Conservation (phyloP, 2,888 invertebrate species). For the Thyatira batis region DNA sequence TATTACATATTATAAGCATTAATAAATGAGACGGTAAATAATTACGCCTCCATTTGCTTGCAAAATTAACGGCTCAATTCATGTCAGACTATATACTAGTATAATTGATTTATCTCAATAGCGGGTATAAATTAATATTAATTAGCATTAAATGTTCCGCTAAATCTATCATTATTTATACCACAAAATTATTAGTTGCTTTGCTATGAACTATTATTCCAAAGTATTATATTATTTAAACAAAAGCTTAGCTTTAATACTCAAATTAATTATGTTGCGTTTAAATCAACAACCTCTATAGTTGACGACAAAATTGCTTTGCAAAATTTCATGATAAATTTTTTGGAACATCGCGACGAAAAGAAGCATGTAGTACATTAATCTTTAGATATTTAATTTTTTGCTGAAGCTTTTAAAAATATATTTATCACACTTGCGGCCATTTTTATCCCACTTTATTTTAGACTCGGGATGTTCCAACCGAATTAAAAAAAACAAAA, state of each 20-base stretch:
- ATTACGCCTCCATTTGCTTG: neutral
- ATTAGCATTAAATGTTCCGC: neutral
- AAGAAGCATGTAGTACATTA: neutral
- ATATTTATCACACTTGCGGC: slow-evolving; percentile 6
- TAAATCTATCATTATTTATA: neutral
- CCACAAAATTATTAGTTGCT: neutral
- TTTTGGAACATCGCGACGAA: neutral
- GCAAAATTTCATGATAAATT: neutral
- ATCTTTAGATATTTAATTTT: neutral
- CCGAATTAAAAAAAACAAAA: slow-evolving; percentile 22
- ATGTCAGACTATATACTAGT: neutral
- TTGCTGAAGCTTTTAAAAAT: neutral
- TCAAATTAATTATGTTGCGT: neutral
- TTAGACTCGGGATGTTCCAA: neutral
- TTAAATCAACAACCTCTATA: slow-evolving; percentile 16
- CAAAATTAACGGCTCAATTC: neutral
- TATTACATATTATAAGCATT: neutral
- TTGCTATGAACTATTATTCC: neutral
- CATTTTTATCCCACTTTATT: neutral
- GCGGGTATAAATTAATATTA: neutral
- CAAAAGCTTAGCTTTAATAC: neutral
- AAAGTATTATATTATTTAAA: neutral
- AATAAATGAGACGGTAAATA: neutral
- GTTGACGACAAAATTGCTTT: slow-evolving; percentile 18
- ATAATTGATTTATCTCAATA: neutral